phyloP scores from a whole-genome alignment of 1,140 invertebrate genomes.

The Drosophila littoralis region DNA sequence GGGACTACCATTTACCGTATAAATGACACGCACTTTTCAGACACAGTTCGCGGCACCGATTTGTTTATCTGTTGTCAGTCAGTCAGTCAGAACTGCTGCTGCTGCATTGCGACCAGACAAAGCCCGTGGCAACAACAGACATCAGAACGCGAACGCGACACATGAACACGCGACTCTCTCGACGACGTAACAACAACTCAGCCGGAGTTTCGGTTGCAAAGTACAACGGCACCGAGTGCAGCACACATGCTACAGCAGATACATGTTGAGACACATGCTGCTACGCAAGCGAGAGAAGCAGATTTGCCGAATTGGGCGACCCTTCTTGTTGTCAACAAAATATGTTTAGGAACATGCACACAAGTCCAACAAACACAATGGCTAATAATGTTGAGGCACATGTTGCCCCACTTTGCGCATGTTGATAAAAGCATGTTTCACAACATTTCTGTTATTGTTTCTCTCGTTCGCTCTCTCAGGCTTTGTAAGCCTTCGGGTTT shows the following conservation, averaged over 20 bases:
- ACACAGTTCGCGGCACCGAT: constrained; percentile 20
- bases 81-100: constrained; percentile 20
- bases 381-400: constrained; percentile 15
- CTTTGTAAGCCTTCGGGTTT: background rate
- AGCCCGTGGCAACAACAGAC: constrained; percentile 49
- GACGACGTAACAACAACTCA: constrained; percentile 53
- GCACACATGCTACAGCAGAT: background rate
- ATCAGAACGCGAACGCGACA: constrained; percentile 35
- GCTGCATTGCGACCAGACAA: constrained; percentile 44
- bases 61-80: constrained; percentile 48
- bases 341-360: constrained; percentile 14
- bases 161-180: constrained; percentile 49
- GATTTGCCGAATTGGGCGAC: constrained; percentile 10
- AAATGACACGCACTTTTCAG: constrained; percentile 37
- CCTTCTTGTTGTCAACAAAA: constrained; percentile 11
- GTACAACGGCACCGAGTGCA: constrained; percentile 18
- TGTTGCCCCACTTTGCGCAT: constrained; percentile 34
- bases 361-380: background rate
- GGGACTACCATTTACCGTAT: constrained; percentile 20
- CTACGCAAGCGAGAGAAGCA: constrained; percentile 7
- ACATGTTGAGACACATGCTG: constrained; percentile 40
- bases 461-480: constrained; percentile 19
- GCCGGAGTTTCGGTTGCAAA: constrained; percentile 33
- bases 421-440: constrained; percentile 11
- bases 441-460: constrained; percentile 30